A percentile compares a stretch with the other conserved stretches of the same genome.
phyloP scores from a whole-genome alignment of 2,888 invertebrate genomes.

The Harmothoe impar region DNA sequence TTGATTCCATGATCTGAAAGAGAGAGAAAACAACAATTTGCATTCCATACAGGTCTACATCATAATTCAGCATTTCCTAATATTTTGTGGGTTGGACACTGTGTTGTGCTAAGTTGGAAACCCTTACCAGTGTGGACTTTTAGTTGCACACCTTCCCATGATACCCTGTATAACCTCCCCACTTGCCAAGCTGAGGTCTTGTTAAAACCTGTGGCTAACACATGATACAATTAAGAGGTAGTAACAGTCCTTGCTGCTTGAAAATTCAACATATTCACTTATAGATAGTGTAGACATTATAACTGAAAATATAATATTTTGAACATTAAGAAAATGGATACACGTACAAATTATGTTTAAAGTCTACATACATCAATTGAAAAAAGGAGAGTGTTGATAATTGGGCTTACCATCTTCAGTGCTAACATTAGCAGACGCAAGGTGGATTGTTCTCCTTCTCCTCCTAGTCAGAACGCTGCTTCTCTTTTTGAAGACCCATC shows the following conservation, averaged over 20 bases:
- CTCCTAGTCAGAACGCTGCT: background rate
- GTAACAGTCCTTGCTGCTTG: background rate
- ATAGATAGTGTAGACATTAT: background rate
- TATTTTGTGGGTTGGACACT: background rate
- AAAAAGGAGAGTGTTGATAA: too few species aligned
- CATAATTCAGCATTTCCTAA: background rate
- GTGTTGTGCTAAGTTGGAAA: background rate
- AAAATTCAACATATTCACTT: too few species aligned
- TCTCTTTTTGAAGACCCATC: background rate
- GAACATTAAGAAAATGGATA: too few species aligned
- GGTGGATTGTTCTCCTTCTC: background rate
- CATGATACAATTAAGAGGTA: background rate
- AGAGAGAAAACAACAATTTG: background rate
- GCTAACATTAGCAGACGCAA: background rate
- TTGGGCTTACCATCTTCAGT: background rate
- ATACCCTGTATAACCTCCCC: too few species aligned
- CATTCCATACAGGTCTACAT: background rate
- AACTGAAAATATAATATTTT: too few species aligned
- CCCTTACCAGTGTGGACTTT: background rate
- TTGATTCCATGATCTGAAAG: background rate
- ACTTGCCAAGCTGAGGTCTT: too few species aligned
- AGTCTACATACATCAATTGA: background rate
- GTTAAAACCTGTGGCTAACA: background rate
- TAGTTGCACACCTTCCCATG: too few species aligned
- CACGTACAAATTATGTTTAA: background rate